Evolutionary conservation across 2,888 invertebrate genomes (phyloP), one percentile per base, ranked within the genome.

Genomic region (Ypsolopha scabrella): DNA sequence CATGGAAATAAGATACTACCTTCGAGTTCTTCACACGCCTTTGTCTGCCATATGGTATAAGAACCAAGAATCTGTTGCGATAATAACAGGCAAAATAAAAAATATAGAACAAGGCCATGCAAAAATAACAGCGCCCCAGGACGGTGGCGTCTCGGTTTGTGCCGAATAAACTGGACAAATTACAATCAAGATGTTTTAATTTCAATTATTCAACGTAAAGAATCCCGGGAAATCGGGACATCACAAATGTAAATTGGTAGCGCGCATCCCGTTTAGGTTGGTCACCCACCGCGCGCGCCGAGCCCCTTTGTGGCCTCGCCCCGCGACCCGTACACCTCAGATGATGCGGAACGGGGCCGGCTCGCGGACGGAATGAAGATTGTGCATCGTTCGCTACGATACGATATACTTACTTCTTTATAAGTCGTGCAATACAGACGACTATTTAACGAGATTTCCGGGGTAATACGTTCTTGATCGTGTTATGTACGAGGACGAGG

Each of bases 231-330:
- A 79, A 80, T 76, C 41, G 75, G 73, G 75, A 77, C 77, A 82
- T 82, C 83, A 83, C 82, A 85, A 85, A 82, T 85, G 83, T 85
- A 85, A 82, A 85, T 83, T 81, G 82, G 75, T 76, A 79, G 80
- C 76, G 75, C 70, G 79, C 81, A 75, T 83, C 79, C 78, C 81
- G 81, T 75, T 82, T 77, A 78, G 75, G 65, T 62, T 64, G 61
- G 60, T 65, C 57, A 54, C 64, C 62, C 58, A 58, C 56, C 53
- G 57, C 57, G 57, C 58, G 57, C 58, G 48, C 60, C 36, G 55
- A 24, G 47, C 51, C 48, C 53, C 51, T 51, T 4, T 24, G 24
- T 24, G 24, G 24, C 56, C 48, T 51, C 46, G 51, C 54, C 41
- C 11, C 36, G 24, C 51, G 54, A 52, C 55, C 54, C 51, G 53